phyloP scores from a whole-genome alignment of 1,140 invertebrate genomes.

The Eueides isabella region DNA sequence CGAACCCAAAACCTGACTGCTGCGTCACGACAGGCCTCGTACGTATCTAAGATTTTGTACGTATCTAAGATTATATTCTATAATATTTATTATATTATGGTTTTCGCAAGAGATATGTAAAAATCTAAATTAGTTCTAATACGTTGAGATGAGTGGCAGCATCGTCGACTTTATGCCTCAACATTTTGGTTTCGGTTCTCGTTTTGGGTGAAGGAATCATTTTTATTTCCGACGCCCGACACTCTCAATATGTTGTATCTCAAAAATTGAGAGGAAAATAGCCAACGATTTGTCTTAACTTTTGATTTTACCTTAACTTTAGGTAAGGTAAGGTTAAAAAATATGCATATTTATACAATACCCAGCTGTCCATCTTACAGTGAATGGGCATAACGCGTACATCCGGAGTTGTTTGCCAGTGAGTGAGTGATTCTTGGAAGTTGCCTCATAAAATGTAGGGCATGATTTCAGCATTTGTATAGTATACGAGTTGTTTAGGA shows the following conservation, averaged over 20 bases:
- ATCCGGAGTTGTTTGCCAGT: slow-evolving; percentile 22
- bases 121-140: too few relatives aligned
- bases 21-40: too few relatives aligned
- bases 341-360: background rate
- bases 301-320: background rate
- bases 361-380: background rate
- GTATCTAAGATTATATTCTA: too few relatives aligned
- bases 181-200: too few relatives aligned
- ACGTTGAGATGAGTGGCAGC: too few relatives aligned
- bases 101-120: too few relatives aligned
- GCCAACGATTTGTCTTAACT: background rate
- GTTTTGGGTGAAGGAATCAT: too few relatives aligned
- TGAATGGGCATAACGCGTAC: background rate
- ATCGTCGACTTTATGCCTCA: too few relatives aligned
- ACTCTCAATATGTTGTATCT: background rate
- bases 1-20: too few relatives aligned
- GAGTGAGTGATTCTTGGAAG: background rate
- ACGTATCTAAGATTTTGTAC: too few relatives aligned
- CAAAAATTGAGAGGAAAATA: background rate
- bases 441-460: background rate
- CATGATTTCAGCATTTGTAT: background rate
- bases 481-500: background rate
- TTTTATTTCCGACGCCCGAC: background rate
- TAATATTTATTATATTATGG: too few relatives aligned
- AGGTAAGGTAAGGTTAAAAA: background rate